Evolutionary conservation across 2,113 vertebrate species (phyloP), one percentile per base, ranked within the genome.

Genomic region (Phainopepla nitens): DNA sequence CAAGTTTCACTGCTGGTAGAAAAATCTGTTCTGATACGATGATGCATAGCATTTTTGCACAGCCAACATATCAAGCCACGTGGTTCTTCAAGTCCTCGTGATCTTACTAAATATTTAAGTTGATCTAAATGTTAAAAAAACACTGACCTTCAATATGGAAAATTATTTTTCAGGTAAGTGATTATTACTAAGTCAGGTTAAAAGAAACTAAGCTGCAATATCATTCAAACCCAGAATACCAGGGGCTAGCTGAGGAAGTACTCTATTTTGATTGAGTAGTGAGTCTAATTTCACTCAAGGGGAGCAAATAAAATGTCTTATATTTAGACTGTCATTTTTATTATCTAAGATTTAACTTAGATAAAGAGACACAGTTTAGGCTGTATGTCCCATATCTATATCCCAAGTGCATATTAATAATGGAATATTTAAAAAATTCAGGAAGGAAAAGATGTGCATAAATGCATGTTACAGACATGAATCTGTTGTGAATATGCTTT

Each of bases 21-120:
- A 82, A 95, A 96, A 93, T 94, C 94, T 97, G 94, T 92, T 94
- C 72, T 76, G 68, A 51, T 87, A 23, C 51, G 86, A 86, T 92
- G 76, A 84, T 56, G 31, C 89, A 94, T 47, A 68, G 41, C 31
- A 17, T 71, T 93, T 92, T 75, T 93, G 31, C 61, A 57, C 54
- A 79, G 65, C 35, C 22, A 68, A 53, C 2, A 3, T 44, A 79
- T 17, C 77, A 51, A 75, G 51, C 53, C 10, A 6, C 75, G 24
- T 64, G 60, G 45, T 57, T 87, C 53, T 89, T 57, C 41, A 82
- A 42, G 41, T 89, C 31, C 31, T 81, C 66, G 21, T 54, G 68
- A 53, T 50, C 35, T 64, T 76, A 49, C 45, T 79, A 65, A 93
- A 85, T 87, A 72, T 90, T 93, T 82, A 90, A 87, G 15, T 49